Evolutionary conservation across 2,797 vertebrate species (phyloP), one percentile per base, ranked within the genome.

Genomic region (Eptatretus atami): DNA sequence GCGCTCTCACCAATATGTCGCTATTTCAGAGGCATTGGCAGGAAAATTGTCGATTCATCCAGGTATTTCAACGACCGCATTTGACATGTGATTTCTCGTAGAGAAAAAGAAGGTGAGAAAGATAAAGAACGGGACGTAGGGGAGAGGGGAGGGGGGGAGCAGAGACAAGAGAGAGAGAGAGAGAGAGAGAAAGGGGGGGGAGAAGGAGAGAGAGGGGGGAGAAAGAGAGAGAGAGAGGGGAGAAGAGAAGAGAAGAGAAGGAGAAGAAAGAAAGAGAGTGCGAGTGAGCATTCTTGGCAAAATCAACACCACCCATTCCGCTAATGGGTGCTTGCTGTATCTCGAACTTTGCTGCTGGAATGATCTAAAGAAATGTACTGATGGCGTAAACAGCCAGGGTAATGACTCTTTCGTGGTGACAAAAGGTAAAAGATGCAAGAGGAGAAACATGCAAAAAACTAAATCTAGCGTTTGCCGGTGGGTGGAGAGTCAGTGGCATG

Each of bases 11-110:
- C 57, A 61, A 61, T 61, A n/a, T 25, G 57, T 61, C 57, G 57
- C 57, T n/a, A 61, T 61, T 61, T 61, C 57, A 61, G 57, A 24
- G n/a, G 10, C 57, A 61, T n/a, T 61, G 57, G n/a, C 25, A 24
- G 57, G 57, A 61, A 61, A 61, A 61, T 61, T 61, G 57, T 10
- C 57, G n/a, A n/a, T 61, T 61, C 57, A n/a, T 61, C 57, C 57
- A n/a, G 57, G 57, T 25, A 61, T 61, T 61, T 25, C 57, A 24
- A 11, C 25, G 57, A 24, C 25, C 25, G 57, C 57, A 61, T 61
- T 61, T 61, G 57, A n/a, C 57, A 61, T 61, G n/a, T n/a, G 57
- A 61, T 25, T 25, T 4, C 55, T 14, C 24, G 55, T 3, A 15
- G 19, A 60, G 55, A 15, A 9, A 19, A 19, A 14, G 4, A 60